Evolutionary conservation across 2,797 vertebrate genomes (phyloP), one percentile per base, ranked within the genome.

Genomic region (Salarias fasciatus): DNA sequence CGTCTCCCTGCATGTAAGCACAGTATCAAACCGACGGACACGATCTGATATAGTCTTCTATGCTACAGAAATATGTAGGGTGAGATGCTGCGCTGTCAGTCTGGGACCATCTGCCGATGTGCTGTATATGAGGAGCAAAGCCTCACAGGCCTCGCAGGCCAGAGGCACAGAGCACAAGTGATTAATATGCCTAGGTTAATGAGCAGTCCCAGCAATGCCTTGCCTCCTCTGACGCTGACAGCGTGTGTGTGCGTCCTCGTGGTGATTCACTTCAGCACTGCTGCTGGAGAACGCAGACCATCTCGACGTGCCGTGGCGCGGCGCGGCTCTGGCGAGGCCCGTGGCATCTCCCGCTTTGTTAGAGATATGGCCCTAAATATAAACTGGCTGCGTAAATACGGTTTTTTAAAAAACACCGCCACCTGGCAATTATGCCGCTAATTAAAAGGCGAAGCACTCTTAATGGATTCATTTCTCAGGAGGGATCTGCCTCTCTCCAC

Each of bases 141-240:
- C 79, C 85, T 79, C 62, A 62, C 40, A 72, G 77, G 72, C 73
- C 80, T 78, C 70, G 37, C 65, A 75, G 79, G 86, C 86, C 83
- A 81, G 74, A 80, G 64, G 82, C 83, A 80, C 62, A 54, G 53
- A 84, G 68, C 72, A 36, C 73, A 77, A 80, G 82, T 85, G 87
- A 92, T 91, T 90, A 92, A 89, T 87, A 89, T 87, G 88, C 79
- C 83, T 80, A 80, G 80, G 84, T 88, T 92, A 92, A 92, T 90
- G 88, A 91, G 88, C 70, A 88, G 79, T 63, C 76, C 66, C 73
- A 77, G 77, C 76, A 75, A 71, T 62, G 78, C 75, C 69, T 86
- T 76, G 58, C 60, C 81, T 82, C 74, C 68, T 83, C 72, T 58
- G 58, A 70, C 69, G 72, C 60, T 47, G 66, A 77, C 79, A 72